Evolutionary conservation across 2,113 vertebrate genomes (phyloP).

Genomic region (Oncorhynchus gorbuscha): DNA sequence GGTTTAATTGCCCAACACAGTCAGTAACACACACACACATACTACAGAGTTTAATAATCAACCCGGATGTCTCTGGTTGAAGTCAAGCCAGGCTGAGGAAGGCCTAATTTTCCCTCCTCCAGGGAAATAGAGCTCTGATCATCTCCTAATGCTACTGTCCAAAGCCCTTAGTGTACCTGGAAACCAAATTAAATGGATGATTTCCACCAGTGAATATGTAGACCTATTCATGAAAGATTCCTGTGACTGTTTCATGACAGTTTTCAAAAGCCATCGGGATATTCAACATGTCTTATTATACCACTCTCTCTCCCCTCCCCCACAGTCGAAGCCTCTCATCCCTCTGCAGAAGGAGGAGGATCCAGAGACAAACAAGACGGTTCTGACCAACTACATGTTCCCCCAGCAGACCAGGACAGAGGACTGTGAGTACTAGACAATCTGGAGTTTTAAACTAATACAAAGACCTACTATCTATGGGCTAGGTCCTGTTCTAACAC

Average conservation of each 20-base stretch:
- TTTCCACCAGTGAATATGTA: too few relatives aligned
- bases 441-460: not conserved
- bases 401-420: conserved; percentile 92
- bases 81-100: not conserved
- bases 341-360: conserved; percentile 97
- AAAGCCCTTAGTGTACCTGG: too few relatives aligned
- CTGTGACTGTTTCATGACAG: too few relatives aligned
- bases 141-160: too few relatives aligned
- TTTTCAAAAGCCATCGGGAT: too few relatives aligned
- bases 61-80: not conserved
- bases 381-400: conserved; percentile 99
- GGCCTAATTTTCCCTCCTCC: not conserved
- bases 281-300: too few relatives aligned
- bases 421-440: conserved; percentile 81
- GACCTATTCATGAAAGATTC: too few relatives aligned
- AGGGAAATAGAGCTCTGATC: too few relatives aligned
- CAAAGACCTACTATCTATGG: too few relatives aligned
- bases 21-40: not conserved
- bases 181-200: too few relatives aligned
- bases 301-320: not conserved
- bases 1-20: not conserved
- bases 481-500: too few relatives aligned
- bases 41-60: not conserved
- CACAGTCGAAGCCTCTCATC: conserved; percentile 95
- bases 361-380: conserved; percentile 85